Percentiles rank a stretch among this genome's conserved stretches.
Conservation (phyloP, 2,113 vertebrate genomes). For the Neolamprologus longior region DNA sequence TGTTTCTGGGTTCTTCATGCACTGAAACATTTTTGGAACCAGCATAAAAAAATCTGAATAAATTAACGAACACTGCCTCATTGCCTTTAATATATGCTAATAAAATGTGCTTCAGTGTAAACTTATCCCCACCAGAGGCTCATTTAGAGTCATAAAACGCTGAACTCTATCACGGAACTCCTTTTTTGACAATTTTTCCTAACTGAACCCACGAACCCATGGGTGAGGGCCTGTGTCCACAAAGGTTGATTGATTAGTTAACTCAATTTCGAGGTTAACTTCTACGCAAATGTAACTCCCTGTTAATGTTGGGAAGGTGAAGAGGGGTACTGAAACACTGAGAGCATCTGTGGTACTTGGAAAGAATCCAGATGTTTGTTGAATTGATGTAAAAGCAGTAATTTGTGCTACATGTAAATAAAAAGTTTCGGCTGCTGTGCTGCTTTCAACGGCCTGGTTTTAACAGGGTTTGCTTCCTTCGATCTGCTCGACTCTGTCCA, state of each 20-base stretch:
- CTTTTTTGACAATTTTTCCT: neutral
- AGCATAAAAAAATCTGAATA: neutral
- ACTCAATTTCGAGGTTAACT: neutral
- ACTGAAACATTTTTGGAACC: neutral
- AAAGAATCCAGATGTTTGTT: neutral
- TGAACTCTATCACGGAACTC: neutral
- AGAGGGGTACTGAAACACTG: neutral
- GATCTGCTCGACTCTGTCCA: neutral
- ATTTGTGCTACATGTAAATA: neutral
- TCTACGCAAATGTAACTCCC: neutral
- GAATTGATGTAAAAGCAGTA: neutral
- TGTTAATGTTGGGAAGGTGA: neutral
- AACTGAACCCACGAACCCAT: fast-evolving
- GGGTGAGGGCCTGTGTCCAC: neutral
- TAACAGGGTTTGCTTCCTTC: neutral
- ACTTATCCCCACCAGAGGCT: neutral
- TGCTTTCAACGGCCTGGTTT: neutral
- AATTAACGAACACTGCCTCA: neutral
- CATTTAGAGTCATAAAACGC: neutral
- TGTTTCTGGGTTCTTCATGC: neutral
- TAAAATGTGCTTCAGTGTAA: neutral
- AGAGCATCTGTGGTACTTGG: neutral
- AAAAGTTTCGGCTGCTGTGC: neutral
- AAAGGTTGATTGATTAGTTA: neutral
- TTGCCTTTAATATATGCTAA: neutral